Evolutionary conservation across 2,797 vertebrate genomes (phyloP).

Genomic region (Parauchenoglanis ngamensis): DNA sequence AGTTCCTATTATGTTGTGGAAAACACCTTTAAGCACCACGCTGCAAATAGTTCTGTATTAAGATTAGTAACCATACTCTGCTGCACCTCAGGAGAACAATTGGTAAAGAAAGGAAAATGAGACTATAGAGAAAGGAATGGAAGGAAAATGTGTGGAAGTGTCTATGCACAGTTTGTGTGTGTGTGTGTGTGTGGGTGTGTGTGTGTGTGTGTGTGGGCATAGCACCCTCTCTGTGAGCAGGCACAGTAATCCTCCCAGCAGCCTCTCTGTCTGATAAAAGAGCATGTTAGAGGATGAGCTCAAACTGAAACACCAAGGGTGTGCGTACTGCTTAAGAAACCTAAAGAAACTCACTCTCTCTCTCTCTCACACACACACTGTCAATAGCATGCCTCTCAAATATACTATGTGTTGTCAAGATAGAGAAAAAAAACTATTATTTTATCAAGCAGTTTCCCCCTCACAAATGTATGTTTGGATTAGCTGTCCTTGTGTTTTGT

Average conservation of each 20-base stretch:
- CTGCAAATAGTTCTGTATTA: neutral
- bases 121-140: neutral
- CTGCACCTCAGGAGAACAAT: neutral
- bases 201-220: conserved; percentile 15
- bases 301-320: conserved; percentile 28
- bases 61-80: neutral
- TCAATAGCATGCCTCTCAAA: neutral
- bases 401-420: neutral
- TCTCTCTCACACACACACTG: neutral
- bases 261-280: conserved; percentile 53
- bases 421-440: neutral
- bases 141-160: neutral
- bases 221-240: conserved; percentile 39
- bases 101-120: neutral
- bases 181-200: conserved; percentile 13
- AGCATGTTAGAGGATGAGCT: conserved; percentile 41
- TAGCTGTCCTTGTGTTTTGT: conserved; percentile 1
- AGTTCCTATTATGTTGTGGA: neutral
- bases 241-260: conserved; percentile 51
- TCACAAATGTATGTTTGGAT: neutral
- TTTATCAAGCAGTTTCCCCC: neutral
- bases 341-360: conserved; percentile 22
- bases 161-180: neutral
- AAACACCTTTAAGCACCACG: neutral
- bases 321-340: neutral